Conservation (phyloP, 2,888 invertebrate genomes). For the Ennomos fuscantarius region DNA sequence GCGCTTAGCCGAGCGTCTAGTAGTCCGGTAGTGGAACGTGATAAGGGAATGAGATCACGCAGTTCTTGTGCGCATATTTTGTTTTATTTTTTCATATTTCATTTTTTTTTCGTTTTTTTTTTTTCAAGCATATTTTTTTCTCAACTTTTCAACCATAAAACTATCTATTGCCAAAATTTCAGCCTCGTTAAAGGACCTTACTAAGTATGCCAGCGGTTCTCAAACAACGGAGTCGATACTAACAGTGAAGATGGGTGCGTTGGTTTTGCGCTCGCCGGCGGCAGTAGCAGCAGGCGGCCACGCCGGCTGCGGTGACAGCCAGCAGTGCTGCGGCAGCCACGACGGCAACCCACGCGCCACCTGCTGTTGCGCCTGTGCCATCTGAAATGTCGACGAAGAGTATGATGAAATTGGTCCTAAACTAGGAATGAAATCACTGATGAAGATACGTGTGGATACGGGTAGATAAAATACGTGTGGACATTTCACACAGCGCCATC, state of each 20-base stretch:
- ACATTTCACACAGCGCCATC: too few relatives aligned
- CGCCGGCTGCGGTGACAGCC: constrained; percentile 88
- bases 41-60: too few relatives aligned
- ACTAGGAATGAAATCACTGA: too few relatives aligned
- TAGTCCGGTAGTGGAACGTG: too few relatives aligned
- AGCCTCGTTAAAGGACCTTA: background rate
- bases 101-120: too few relatives aligned
- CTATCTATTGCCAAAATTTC: background rate
- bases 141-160: background rate
- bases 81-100: too few relatives aligned
- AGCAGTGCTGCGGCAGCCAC: constrained; percentile 89
- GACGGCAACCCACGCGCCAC: constrained; percentile 90
- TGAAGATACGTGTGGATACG: too few relatives aligned
- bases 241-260: constrained; percentile 75
- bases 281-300: constrained; percentile 91
- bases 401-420: too few relatives aligned
- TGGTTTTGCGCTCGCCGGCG: constrained; percentile 86
- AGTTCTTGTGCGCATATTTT: too few relatives aligned
- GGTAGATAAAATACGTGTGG: too few relatives aligned
- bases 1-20: too few relatives aligned
- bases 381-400: constrained; percentile 50
- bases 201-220: background rate
- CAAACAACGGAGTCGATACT: constrained; percentile 39
- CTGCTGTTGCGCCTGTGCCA: constrained; percentile 85
- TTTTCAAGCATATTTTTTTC: too few relatives aligned